Evolutionary conservation across 2,888 invertebrate species (phyloP), one percentile per base, ranked within the genome.

Genomic region (Meteorus cinctellus): DNA sequence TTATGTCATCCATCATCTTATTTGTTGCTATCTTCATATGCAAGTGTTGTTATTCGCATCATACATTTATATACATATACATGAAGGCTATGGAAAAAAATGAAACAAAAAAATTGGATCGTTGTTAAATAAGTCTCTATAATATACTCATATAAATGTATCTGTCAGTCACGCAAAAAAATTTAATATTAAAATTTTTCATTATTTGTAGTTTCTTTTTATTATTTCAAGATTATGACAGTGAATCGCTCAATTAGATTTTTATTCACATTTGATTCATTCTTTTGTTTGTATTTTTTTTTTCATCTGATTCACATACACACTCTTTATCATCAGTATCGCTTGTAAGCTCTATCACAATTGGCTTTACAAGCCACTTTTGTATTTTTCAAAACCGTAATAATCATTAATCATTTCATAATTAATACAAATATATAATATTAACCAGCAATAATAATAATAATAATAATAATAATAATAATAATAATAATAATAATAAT

Each of bases 271-370:
- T 77, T 69, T 48, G 36, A 80, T 78, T 79, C 76, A 67, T 73
- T 75, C 75, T 77, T 77, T 75, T 80, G 79, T 67, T 19, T 66
- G 65, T 70, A 72, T 75, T 31, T 67, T 51, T 72, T 68, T 71
- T 84, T 82, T 84, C n/a, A 80, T 80, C 72, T 70, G 71, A 72
- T 45, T 63, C 77, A 65, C 66, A 76, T 78, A 69, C 62, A 72
- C 81, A 74, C 75, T 76, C 79, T 70, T 76, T 74, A 74, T 79
- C 77, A 82, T 80, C 84, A 82, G 83, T 86, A 84, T 85, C 85
- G 87, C 85, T 86, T 84, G 86, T 88, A 89, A 89, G 89, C 89
- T 89, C 89, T 89, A 89, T 89, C 89, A 89, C 89, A 89, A 63
- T 89, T 88, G 89, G 89, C 89, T 89, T 89, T 81, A 85, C 74